Evolutionary conservation across 2,797 vertebrate species (phyloP), one percentile per base, ranked within the genome.

Genomic region (Schizothorax lantsangensis): DNA sequence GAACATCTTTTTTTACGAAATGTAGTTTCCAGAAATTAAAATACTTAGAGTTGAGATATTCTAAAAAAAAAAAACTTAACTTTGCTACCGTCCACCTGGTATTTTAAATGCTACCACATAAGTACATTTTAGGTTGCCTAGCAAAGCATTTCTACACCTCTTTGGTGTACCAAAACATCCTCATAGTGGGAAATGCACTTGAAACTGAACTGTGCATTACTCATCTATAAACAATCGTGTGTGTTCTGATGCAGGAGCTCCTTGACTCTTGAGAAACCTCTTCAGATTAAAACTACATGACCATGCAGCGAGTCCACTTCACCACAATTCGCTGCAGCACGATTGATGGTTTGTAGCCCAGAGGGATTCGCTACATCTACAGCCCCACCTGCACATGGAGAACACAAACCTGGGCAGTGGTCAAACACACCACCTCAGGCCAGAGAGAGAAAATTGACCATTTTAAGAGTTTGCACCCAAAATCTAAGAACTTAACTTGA

Each of bases 391-490:
- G 57, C 21, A 69, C 45, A 82, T 43, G 69, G 33, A 59, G 62
- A 49, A 84, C 68, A 86, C 68, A 80, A 43, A 84, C 21, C 45
- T 62, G 21, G 43, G 49, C 62, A 72, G 64, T 69, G 83, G 86
- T 86, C 87, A 86, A 64, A 62, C 77, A 59, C 21, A 77, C 23
- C 14, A 26, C 81, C 71, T n/a, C 47, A 82, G 79, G 74, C 15
- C 19, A 49, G 66, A 62, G 49, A 72, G 47, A 30, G 21, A 86
- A 40, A 19, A 77, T 33, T 5, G 49, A 81, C 57, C 47, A 54
- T 84, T 87, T 78, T 83, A 88, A 77, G 75, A 85, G 81, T 87
- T 84, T 79, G 69, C 88, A 87, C 69, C 64, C 64, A 81, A 86
- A 86, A 88, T 85, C 80, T 84, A 86, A 86, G 47, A 80, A 59